Evolutionary conservation across 2,888 invertebrate species (phyloP), one percentile per base, ranked within the genome.

Genomic region (Hirtodrosophila alboralis): DNA sequence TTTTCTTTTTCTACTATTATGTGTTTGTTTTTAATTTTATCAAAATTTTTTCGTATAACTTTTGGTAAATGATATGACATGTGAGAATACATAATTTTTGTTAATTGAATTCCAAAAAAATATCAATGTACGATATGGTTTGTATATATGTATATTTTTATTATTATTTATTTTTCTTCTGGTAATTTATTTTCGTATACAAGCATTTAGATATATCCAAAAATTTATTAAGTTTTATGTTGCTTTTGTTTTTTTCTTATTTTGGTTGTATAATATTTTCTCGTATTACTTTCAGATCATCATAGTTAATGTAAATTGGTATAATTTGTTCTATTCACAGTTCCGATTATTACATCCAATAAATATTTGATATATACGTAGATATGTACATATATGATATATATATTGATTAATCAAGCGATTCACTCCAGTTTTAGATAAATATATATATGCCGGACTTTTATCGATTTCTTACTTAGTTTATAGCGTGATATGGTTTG

Each of bases 321-420:
- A 84, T 81, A 83, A 83, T 79, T 83, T 80, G 61, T 67, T 84
- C 79, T 83, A 84, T 85, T 79, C 85, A 79, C 78, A 84, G 78
- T 77, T 79, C 65, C 41, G 71, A 81, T 81, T 51, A 81, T 60
- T 64, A 56, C 62, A 67, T 67, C 44, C 62, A 48, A 58, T 71
- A 48, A 43, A 44, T 70, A 53, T 59, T 33, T 41, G 33, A 48
- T 44, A 59, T 53, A 44, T 58, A 62, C 41, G 41, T 51, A 36
- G 49, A 51, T 57, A 30, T 52, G 31, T 31, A 40, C 33, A 47
- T 59, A 53, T 38, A 34, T 45, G n/a, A 53, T 66, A 56, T 54
- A 58, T 48, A 58, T 61, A 54, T 60, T 36, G 31, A 40, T 60
- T 52, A 52, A 59, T 68, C 68, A 68, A 75, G 66, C 60, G 27